Base-by-base conservation (phyloP, 2,113 vertebrate species). In the Pagrus major region DNA sequence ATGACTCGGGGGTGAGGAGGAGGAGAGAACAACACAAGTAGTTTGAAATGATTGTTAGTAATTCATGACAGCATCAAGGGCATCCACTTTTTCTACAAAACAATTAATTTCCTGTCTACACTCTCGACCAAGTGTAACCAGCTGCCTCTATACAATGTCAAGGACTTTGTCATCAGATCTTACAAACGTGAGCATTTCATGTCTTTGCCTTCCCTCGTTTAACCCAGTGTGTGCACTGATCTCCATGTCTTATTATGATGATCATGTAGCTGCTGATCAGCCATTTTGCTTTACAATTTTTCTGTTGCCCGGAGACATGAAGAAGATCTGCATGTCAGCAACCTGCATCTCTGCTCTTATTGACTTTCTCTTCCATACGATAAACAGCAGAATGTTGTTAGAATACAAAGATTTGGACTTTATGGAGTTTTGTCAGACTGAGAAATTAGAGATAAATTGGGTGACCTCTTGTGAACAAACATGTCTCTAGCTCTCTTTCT, bases 101-200 rank as follows among this genome's bases (percentile, higher is more conserved):
- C 37, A 11, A 66, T 54, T 44, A 20, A 70, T 70, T 78, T 27
- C 41, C 56, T 42, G 76, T 63, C 76, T 63, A 61, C 46, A 44
- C 25, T 37, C 73, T 37, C 61, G 67, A 47, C 73, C 51, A 66
- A 68, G 64, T 51, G 42, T 31, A 61, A 61, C 21, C 1, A 54
- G 56, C 66, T 55, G 58, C 76, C 47, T 44, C n/a, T 15, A 21
- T n/a, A 27, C 47, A 55, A 27, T 21, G 56, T 42, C 75, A 63
- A 71, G 27, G 47, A 44, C 74, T 74, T 23, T 42, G 55, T 33
- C 44, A 52, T 41, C 31, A n/a, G 6, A 29, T 67, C 49, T 47
- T 42, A 64, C 35, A 64, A 42, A 31, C 18, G 3, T 29, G n/a
- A 66, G 59, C 60, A 14, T 37, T 20, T 56, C 6, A 25, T 25